Conservation (phyloP, 2,113 vertebrate genomes). For the Cheirogaleus medius region DNA sequence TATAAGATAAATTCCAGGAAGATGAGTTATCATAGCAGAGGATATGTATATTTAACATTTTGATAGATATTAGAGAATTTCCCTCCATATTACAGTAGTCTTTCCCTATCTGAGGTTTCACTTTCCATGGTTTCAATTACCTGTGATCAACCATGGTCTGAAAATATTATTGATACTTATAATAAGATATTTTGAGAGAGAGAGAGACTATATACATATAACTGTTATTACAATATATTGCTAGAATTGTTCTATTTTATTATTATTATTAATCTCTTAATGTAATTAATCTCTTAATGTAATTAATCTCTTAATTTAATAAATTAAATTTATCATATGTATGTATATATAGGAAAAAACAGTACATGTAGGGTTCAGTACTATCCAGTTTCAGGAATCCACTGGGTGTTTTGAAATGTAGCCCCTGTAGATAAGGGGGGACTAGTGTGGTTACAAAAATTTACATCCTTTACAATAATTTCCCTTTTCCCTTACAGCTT, state of each 20-base stretch:
- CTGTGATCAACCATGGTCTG: too few species aligned
- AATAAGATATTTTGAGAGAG: neutral
- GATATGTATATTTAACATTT: neutral
- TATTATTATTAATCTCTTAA: neutral
- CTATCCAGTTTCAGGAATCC: neutral
- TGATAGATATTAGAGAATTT: neutral
- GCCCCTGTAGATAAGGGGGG: neutral
- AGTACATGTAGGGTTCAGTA: neutral
- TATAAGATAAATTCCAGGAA: slow-evolving; percentile 2
- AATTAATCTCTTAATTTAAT: neutral
- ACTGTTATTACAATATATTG: neutral
- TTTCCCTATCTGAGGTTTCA: neutral
- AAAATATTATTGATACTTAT: too few species aligned
- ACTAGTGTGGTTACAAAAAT: neutral
- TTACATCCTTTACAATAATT: neutral
- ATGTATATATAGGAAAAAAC: neutral
- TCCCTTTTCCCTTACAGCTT: neutral
- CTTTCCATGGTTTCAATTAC: neutral
- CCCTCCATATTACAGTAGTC: neutral
- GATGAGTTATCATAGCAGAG: neutral
- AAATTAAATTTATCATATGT: neutral
- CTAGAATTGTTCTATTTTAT: neutral
- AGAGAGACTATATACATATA: neutral
- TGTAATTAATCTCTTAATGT: neutral
- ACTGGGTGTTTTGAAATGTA: neutral